Conservation (phyloP, 2,888 invertebrate species). For the Sacculina carcini region DNA sequence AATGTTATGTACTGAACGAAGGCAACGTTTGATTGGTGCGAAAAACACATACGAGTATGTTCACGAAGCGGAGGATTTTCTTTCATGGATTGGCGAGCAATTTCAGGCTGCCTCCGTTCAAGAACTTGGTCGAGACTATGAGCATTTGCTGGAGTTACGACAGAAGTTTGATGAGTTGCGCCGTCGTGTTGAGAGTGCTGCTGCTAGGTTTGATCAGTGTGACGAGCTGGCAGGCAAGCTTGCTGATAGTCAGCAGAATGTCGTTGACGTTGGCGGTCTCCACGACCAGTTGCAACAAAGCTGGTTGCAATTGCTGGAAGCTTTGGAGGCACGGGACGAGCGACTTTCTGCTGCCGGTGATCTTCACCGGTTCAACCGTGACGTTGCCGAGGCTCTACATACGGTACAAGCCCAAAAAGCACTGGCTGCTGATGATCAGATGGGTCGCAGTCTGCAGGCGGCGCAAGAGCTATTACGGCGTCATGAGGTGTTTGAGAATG, state of each 20-base stretch:
- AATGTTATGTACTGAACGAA: conserved; percentile 44
- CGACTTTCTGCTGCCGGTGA: conserved; percentile 80
- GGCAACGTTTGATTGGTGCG: conserved; percentile 67
- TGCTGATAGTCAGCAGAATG: conserved; percentile 57
- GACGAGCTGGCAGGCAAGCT: conserved; percentile 70
- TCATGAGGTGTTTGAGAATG: conserved; percentile 81
- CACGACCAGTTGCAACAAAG: conserved; percentile 61
- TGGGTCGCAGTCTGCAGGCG: conserved; percentile 56
- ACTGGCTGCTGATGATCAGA: too few species aligned
- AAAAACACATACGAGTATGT: conserved; percentile 74
- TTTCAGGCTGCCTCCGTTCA: conserved; percentile 64
- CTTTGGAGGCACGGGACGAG: conserved; percentile 59
- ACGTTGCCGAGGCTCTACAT: conserved; percentile 67
- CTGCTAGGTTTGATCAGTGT: conserved; percentile 68
- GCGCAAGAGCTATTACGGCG: conserved; percentile 53
- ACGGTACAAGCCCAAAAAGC: conserved; percentile 43
- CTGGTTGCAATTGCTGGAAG: conserved; percentile 66
- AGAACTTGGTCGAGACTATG: conserved; percentile 82
- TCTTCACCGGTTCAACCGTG: conserved; percentile 83
- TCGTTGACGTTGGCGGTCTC: conserved; percentile 52
- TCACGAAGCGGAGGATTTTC: conserved; percentile 62
- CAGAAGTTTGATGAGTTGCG: conserved; percentile 81
- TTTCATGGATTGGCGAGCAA: conserved; percentile 76
- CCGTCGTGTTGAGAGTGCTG: conserved; percentile 63
- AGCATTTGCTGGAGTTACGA: conserved; percentile 56